A percentile compares a stretch with the other conserved stretches of the same genome.
These are phyloP conservation scores for Phymorhynchus buccinoides DNA, from an alignment of 1,140 invertebrate genomes.

Conservation along the genomic window DNA sequence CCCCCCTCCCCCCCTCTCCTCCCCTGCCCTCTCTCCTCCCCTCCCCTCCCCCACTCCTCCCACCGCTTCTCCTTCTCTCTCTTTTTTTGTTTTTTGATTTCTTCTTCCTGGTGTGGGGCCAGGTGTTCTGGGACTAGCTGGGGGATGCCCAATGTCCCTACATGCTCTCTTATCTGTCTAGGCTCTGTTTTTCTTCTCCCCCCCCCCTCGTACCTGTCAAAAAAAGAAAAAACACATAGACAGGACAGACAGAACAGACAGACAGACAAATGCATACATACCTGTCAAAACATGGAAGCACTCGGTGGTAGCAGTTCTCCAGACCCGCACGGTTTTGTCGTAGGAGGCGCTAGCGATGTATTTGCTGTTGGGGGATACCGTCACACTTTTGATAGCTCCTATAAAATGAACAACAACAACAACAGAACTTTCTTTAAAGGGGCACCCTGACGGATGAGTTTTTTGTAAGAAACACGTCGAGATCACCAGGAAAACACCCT, in stretches of 20 bases:
- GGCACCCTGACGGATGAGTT: background rate
- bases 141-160: too few species aligned
- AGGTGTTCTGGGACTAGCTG: too few species aligned
- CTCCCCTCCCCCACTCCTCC: too few species aligned
- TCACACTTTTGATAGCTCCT: constrained; percentile 70
- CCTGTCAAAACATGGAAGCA: constrained; percentile 58
- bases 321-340: constrained; percentile 65
- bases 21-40: too few species aligned
- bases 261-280: constrained; percentile 35
- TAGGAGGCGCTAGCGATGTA: constrained; percentile 71
- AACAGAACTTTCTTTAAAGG: background rate
- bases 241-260: background rate
- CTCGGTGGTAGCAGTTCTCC: constrained; percentile 53
- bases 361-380: constrained; percentile 64
- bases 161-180: too few species aligned
- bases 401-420: constrained; percentile 18
- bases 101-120: too few species aligned
- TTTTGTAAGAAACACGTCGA: background rate
- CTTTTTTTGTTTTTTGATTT: too few species aligned
- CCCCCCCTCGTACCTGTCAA: background rate
- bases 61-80: too few species aligned
- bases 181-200: background rate
- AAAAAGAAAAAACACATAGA: constrained; percentile 25
- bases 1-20: too few species aligned
- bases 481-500: too few species aligned